Evolutionary conservation across 1,140 invertebrate species (phyloP).

Genomic region (Alviniconcha marisindica): DNA sequence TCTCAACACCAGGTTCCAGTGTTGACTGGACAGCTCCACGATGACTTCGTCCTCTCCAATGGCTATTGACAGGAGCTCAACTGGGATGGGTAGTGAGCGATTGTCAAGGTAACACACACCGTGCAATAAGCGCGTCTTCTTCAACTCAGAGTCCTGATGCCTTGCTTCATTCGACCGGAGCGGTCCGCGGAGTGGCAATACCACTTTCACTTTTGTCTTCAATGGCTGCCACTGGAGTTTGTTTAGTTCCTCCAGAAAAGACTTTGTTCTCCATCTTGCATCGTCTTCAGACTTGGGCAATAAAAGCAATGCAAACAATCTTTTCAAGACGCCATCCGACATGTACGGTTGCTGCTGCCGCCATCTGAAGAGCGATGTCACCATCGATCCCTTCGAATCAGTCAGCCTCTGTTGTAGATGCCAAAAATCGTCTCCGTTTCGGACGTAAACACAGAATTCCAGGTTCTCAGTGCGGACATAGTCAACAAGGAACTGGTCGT

Average conservation of each 20-base stretch:
- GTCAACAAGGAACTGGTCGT: background rate
- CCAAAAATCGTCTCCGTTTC: no score
- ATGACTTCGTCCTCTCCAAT: background rate
- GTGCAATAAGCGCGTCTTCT: background rate
- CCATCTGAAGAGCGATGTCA: no score
- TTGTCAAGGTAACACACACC: background rate
- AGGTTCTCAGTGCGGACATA: background rate
- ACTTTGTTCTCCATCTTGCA: no score
- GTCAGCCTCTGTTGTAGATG: no score
- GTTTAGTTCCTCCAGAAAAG: background rate
- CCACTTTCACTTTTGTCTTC: background rate
- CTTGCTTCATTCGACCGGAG: background rate
- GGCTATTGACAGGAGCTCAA: background rate
- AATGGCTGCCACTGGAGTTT: background rate
- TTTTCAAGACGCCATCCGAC: no score
- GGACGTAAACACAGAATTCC: no score
- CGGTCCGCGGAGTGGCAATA: background rate
- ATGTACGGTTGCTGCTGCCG: no score
- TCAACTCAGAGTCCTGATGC: background rate
- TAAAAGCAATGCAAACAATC: no score
- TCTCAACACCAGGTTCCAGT: slow-evolving; percentile 17
- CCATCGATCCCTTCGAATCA: no score
- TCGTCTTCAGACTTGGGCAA: no score
- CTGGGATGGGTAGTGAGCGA: background rate
- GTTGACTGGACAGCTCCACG: background rate